Conservation (phyloP, 2,888 invertebrate species). For the Caenorhabditis sulstoni region DNA sequence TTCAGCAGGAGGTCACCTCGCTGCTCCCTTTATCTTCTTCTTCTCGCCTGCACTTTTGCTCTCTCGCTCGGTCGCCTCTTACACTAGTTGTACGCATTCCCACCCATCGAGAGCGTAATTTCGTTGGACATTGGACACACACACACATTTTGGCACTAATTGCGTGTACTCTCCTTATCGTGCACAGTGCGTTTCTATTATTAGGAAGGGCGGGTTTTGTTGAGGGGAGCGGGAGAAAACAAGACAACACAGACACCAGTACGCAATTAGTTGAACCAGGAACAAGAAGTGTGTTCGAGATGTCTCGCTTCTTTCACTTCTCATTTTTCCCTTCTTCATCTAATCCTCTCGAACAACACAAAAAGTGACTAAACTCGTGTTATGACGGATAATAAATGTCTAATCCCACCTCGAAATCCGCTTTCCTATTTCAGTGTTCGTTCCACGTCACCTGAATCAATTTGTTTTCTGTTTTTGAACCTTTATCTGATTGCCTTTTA, state of each 20-base stretch:
- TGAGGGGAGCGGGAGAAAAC: too few relatives aligned
- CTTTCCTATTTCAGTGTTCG: slow-evolving; percentile 9
- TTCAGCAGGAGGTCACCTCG: slow-evolving; percentile 24
- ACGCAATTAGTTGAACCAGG: slow-evolving; percentile 13
- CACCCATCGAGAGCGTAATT: slow-evolving; percentile 7
- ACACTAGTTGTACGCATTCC: neutral
- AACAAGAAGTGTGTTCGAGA: slow-evolving; percentile 9
- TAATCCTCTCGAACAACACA: slow-evolving; percentile 12
- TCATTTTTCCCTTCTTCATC: neutral
- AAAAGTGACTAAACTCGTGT: slow-evolving; percentile 4
- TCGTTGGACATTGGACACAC: slow-evolving; percentile 6
- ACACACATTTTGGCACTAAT: slow-evolving; percentile 13
- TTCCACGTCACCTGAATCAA: slow-evolving; percentile 1
- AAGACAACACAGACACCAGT: slow-evolving; percentile 3
- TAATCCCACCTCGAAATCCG: slow-evolving; percentile 1
- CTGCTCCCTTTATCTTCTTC: slow-evolving; percentile 4
- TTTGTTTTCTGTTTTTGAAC: slow-evolving; percentile 35
- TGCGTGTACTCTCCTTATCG: slow-evolving; percentile 6
- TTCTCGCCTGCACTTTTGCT: slow-evolving; percentile 7
- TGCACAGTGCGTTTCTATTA: slow-evolving; percentile 9
- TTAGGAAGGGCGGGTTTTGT: too few relatives aligned
- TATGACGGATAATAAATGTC: slow-evolving; percentile 2
- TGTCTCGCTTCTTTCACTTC: neutral
- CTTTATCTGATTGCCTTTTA: slow-evolving; percentile 32
- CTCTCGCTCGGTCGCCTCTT: neutral